These are phyloP conservation scores for Hypanus sabinus DNA, from an alignment of 2,113 vertebrate species.

Conservation along the genomic window DNA sequence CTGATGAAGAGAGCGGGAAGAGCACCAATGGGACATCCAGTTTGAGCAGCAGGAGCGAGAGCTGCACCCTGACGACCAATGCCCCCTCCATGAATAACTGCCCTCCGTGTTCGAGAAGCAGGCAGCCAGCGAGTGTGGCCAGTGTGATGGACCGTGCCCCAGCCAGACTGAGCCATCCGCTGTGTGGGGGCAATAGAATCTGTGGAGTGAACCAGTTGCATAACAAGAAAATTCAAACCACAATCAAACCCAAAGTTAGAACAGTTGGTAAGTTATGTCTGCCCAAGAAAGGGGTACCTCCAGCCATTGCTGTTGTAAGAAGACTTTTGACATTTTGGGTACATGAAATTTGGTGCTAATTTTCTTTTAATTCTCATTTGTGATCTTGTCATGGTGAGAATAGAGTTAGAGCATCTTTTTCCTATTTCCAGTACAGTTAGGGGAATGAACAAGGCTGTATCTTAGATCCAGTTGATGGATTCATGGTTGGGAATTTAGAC, in stretches of 20 bases:
- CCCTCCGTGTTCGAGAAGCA: neutral
- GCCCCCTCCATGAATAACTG: neutral
- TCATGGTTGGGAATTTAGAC: neutral
- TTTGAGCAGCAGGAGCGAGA: neutral
- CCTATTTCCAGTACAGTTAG: neutral
- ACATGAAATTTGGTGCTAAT: neutral
- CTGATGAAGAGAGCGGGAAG: neutral
- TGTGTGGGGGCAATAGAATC: neutral
- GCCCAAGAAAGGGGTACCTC: neutral
- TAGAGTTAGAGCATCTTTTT: neutral
- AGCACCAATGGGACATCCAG: neutral
- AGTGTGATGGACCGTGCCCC: neutral
- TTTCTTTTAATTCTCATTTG: neutral
- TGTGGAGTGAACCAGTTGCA: neutral
- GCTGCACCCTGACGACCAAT: neutral
- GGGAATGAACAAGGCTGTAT: neutral
- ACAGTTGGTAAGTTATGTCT: neutral
- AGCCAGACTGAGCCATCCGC: neutral
- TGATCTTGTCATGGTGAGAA: neutral
- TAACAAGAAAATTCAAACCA: conserved; percentile 5
- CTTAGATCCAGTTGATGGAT: neutral
- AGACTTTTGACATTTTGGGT: neutral
- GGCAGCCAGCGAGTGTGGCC: neutral
- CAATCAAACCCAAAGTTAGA: conserved; percentile 3
- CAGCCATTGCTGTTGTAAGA: neutral